Evolutionary conservation across 2,113 vertebrate genomes (phyloP).

Genomic region (Grammomys surdaster): DNA sequence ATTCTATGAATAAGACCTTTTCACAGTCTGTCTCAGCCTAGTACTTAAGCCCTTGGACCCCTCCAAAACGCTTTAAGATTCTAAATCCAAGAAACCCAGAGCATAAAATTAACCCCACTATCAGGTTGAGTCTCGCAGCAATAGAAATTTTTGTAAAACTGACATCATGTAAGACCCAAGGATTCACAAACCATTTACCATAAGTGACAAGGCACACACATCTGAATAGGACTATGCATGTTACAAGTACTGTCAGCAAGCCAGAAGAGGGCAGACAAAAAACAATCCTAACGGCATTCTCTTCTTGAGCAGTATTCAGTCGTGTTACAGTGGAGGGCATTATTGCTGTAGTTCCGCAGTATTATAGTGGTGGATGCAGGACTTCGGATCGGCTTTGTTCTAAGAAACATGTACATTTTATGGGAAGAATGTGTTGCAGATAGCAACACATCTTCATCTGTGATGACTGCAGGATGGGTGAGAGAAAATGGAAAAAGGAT

Average conservation of each 20-base stretch:
- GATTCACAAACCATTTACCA: not conserved
- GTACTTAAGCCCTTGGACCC: not conserved
- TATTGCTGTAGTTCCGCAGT: not conserved
- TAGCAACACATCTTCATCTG: not conserved
- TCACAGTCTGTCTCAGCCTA: conserved; percentile 49
- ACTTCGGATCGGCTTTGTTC: not conserved
- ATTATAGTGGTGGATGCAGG: not conserved
- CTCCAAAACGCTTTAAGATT: conserved; percentile 5
- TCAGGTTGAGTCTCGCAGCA: not conserved
- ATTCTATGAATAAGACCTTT: conserved; percentile 65
- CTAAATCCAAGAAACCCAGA: conserved; percentile 2
- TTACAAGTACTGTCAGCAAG: conserved; percentile 16
- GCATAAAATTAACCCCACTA: conserved; percentile 37
- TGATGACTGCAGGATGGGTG: not conserved
- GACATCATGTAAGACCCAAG: not conserved
- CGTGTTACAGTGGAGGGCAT: not conserved
- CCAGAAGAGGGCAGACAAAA: not conserved
- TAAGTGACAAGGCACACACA: not conserved
- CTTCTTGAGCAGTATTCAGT: not conserved
- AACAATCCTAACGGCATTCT: not conserved
- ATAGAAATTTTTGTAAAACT: conserved; percentile 46
- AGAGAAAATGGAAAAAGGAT: not conserved
- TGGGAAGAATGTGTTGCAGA: conserved; percentile 2
- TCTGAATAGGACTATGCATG: not conserved
- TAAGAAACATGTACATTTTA: not conserved